A percentile compares a stretch with the other conserved stretches of the same genome.
Evolutionary conservation across 2,888 invertebrate species (phyloP).

Genomic region (Oscheius myriophilus): DNA sequence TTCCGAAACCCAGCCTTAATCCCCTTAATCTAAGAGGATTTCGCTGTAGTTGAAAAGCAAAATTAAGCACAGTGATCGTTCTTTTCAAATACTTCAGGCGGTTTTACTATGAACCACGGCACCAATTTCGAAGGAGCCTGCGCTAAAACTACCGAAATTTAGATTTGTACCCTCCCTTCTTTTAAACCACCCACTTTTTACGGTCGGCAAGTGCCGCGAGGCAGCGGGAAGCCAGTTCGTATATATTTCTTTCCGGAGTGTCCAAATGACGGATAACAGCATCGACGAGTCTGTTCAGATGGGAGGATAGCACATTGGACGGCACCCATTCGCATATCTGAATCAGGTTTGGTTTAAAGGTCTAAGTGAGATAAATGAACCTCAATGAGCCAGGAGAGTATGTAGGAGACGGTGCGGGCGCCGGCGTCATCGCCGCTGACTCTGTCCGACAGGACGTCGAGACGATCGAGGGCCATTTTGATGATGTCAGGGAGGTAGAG

Average conservation of each 20-base stretch:
- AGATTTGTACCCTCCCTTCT: too few species aligned
- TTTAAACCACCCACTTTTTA: slow-evolving; percentile 31
- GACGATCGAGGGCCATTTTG: slow-evolving; percentile 22
- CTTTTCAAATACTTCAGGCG: too few species aligned
- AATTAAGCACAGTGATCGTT: too few species aligned
- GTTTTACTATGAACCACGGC: too few species aligned
- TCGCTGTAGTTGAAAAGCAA: too few species aligned
- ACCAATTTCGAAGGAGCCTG: too few species aligned
- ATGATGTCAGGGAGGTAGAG: slow-evolving; percentile 25
- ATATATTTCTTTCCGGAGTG: slow-evolving; percentile 36
- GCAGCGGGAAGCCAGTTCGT: slow-evolving; percentile 57
- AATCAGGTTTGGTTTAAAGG: neutral
- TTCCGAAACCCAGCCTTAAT: too few species aligned
- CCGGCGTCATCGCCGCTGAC: neutral
- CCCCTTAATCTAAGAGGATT: too few species aligned
- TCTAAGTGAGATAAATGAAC: neutral
- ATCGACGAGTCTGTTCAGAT: slow-evolving; percentile 26
- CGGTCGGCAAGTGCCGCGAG: slow-evolving; percentile 54
- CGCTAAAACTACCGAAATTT: too few species aligned
- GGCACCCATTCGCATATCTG: slow-evolving; percentile 31
- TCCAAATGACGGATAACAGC: slow-evolving; percentile 26
- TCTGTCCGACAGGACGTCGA: neutral
- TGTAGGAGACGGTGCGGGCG: slow-evolving; percentile 1
- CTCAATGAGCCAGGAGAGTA: slow-evolving; percentile 12
- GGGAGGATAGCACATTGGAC: slow-evolving; percentile 1